Conservation (phyloP, 2,797 vertebrate species). For the Graptemys geographica region DNA sequence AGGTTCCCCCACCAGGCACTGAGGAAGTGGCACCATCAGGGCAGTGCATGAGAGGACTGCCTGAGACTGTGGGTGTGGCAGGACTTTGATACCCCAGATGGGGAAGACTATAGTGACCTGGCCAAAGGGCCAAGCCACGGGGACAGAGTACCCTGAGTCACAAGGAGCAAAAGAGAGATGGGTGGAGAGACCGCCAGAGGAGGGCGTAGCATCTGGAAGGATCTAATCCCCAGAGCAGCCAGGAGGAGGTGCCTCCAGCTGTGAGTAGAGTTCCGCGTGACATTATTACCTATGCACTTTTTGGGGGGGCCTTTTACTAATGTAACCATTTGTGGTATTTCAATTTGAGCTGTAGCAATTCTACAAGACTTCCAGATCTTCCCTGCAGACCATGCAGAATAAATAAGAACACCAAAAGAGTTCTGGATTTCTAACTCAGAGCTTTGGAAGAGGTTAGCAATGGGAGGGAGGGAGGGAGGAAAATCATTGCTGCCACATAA, state of each 20-base stretch:
- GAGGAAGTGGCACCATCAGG: not conserved
- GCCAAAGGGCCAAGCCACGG: not conserved
- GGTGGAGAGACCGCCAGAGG: not conserved
- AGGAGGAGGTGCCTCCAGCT: not conserved
- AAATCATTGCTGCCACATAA: conserved; percentile 1
- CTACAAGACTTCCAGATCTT: conserved; percentile 9
- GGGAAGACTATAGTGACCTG: not conserved
- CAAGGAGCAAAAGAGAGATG: not conserved
- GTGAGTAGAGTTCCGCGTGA: not conserved
- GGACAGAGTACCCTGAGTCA: not conserved
- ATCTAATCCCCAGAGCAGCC: not conserved
- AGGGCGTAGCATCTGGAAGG: not conserved
- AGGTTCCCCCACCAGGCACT: not conserved
- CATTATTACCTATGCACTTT: conserved; percentile 24
- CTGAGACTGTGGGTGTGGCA: not conserved
- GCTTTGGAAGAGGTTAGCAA: conserved; percentile 44
- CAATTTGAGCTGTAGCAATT: conserved; percentile 37
- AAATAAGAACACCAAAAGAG: conserved; percentile 50
- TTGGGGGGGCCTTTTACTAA: conserved; percentile 33
- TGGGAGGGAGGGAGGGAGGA: not conserved
- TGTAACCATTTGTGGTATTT: conserved; percentile 56
- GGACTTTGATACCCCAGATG: not conserved
- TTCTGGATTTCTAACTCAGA: conserved; percentile 49
- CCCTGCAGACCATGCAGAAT: conserved; percentile 46
- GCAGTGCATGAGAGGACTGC: not conserved